These are phyloP conservation scores for Pyrocephalus nanus DNA, from an alignment of 2,797 vertebrate species.

Conservation along the genomic window DNA sequence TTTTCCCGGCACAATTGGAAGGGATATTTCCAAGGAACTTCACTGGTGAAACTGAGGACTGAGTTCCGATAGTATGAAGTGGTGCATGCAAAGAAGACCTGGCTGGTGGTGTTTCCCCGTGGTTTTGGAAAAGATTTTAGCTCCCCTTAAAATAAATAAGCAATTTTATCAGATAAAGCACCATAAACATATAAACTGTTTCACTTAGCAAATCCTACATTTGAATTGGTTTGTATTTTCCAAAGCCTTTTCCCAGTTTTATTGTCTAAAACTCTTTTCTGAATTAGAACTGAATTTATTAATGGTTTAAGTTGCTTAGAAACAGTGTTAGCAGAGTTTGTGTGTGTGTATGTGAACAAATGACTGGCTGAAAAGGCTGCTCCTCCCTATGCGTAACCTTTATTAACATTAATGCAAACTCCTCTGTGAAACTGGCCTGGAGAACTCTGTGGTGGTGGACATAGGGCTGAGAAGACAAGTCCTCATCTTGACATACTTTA, in stretches of 20 bases:
- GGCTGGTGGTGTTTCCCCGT: rapidly evolving
- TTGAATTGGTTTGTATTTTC: not conserved
- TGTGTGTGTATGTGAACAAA: not conserved
- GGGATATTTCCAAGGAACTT: not conserved
- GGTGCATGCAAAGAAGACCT: rapidly evolving
- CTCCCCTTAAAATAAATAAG: not conserved
- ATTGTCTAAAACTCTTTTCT: not conserved
- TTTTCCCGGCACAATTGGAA: not conserved
- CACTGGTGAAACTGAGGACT: not conserved
- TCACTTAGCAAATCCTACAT: not conserved
- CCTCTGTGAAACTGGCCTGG: not conserved
- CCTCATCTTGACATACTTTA: not conserved
- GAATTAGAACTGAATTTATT: not conserved
- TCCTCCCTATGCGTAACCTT: not conserved
- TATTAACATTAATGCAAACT: not conserved
- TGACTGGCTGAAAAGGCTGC: not conserved
- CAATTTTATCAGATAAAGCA: not conserved
- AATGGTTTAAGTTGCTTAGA: conserved; percentile 4
- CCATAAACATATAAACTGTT: not conserved
- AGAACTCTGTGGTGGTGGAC: not conserved
- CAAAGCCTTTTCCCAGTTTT: not conserved
- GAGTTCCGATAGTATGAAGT: not conserved
- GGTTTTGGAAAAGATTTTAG: not conserved
- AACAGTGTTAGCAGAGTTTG: not conserved
- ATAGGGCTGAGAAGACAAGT: not conserved